Evolutionary conservation across 30 jellyfish, hydroid and myxozoan genomes (phyloP).

Genomic region (Aurelia aurita): DNA sequence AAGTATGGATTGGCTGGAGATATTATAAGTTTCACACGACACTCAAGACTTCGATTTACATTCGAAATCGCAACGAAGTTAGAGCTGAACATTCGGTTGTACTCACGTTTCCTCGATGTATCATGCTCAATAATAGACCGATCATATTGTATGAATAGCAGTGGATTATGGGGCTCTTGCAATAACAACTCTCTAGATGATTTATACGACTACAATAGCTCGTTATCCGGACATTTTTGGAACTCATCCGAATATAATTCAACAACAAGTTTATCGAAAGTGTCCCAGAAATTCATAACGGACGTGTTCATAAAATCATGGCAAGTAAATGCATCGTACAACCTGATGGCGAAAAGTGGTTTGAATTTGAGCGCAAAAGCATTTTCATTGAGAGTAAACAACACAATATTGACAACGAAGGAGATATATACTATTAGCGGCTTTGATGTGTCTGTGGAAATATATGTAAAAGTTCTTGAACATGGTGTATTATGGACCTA

Average conservation of each 20-base stretch:
- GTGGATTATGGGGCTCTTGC: slow-evolving; percentile 65
- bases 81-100: not conserved
- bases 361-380: slow-evolving; percentile 16
- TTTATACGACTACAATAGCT: slow-evolving; percentile 15
- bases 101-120: slow-evolving; percentile 21
- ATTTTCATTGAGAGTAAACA: slow-evolving; percentile 32
- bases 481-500: slow-evolving; percentile 57
- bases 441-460: slow-evolving; percentile 14
- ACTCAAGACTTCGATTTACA: slow-evolving; percentile 16
- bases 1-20: not conserved
- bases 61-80: slow-evolving; percentile 5
- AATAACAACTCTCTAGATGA: slow-evolving; percentile 29
- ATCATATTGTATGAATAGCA: slow-evolving; percentile 43
- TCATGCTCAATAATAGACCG: slow-evolving; percentile 3
- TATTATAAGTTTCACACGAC: not conserved
- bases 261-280: slow-evolving; percentile 14
- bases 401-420: slow-evolving; percentile 29
- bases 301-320: slow-evolving; percentile 37
- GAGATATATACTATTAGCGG: slow-evolving; percentile 39
- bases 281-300: slow-evolving; percentile 10
- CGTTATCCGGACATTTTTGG: slow-evolving; percentile 12
- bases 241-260: not conserved
- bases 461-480: slow-evolving; percentile 15
- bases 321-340: slow-evolving; percentile 5
- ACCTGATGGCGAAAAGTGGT: slow-evolving; percentile 1